Evolutionary conservation across 2,888 invertebrate genomes (phyloP).

Genomic region (Drosophila aldrichi): DNA sequence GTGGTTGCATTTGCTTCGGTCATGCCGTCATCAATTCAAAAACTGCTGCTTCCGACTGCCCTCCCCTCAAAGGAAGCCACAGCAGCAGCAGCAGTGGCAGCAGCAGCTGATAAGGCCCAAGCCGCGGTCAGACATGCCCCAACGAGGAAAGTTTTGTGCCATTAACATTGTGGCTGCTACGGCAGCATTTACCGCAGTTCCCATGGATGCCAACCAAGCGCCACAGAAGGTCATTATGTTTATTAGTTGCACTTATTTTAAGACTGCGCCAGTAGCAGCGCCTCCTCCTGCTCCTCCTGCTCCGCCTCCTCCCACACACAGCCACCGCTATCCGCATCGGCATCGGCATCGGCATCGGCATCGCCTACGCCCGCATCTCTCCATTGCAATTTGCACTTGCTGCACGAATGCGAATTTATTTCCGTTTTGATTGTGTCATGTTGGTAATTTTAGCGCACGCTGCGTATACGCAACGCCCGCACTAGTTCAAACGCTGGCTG

Average conservation of each 20-base stretch:
- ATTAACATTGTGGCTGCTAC: slow-evolving; percentile 42
- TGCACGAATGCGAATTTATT: slow-evolving; percentile 70
- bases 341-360: neutral
- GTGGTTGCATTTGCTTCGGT: slow-evolving; percentile 18
- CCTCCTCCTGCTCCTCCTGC: slow-evolving; percentile 1
- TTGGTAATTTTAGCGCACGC: slow-evolving; percentile 70
- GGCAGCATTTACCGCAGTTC: slow-evolving; percentile 17
- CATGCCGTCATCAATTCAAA: slow-evolving; percentile 74
- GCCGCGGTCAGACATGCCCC: slow-evolving; percentile 36
- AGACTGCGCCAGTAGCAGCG: slow-evolving; percentile 24
- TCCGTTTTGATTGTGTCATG: slow-evolving; percentile 81
- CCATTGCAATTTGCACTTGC: slow-evolving; percentile 55
- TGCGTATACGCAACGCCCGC: slow-evolving; percentile 71
- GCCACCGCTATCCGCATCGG: neutral
- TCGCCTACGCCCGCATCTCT: slow-evolving; percentile 15
- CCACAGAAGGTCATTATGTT: slow-evolving; percentile 72
- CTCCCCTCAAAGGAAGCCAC: slow-evolving; percentile 12
- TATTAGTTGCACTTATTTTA: slow-evolving; percentile 68
- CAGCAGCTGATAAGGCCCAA: slow-evolving; percentile 43
- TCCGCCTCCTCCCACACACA: neutral
- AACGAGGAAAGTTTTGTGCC: slow-evolving; percentile 52
- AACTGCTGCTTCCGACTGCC: slow-evolving; percentile 37
- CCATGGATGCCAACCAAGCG: slow-evolving; percentile 11
- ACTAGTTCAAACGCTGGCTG: slow-evolving; percentile 36
- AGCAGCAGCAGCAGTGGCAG: slow-evolving; percentile 7